Percentiles rank a stretch among this genome's conserved stretches.
These are phyloP conservation scores for Polyploca ridens DNA, from an alignment of 2,888 invertebrate species.

Conservation along the genomic window DNA sequence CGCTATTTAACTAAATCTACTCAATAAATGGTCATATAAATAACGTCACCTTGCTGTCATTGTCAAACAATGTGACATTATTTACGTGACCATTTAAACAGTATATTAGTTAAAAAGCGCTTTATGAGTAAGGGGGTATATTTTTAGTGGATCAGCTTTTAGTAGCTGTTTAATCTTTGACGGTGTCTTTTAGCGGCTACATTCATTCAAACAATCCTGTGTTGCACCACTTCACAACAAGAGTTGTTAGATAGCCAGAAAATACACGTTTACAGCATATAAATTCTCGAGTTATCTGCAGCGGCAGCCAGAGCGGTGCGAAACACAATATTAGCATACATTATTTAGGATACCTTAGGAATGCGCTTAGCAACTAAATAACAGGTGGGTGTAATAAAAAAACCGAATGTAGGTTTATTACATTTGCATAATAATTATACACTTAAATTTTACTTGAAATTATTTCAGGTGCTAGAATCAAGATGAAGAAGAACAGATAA, in stretches of 20 bases:
- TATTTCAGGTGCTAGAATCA: too few relatives aligned
- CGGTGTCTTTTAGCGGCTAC: conserved; percentile 27
- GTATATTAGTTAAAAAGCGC: too few relatives aligned
- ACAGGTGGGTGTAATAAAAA: neutral
- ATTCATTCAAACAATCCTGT: conserved; percentile 32
- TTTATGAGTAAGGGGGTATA: too few relatives aligned
- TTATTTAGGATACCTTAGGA: conserved; percentile 21
- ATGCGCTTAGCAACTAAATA: conserved; percentile 18
- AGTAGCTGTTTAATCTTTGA: conserved; percentile 12
- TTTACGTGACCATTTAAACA: too few relatives aligned
- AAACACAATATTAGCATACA: conserved; percentile 40
- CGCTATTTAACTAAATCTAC: too few relatives aligned
- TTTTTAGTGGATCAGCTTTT: too few relatives aligned
- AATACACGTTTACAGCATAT: conserved; percentile 46
- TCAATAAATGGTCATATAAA: too few relatives aligned
- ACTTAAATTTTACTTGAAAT: too few relatives aligned
- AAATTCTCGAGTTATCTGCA: conserved; percentile 39
- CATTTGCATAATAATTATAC: too few relatives aligned
- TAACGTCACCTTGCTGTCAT: too few relatives aligned
- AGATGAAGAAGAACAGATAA: too few relatives aligned
- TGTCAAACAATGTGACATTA: too few relatives aligned
- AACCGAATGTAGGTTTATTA: neutral
- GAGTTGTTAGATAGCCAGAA: conserved; percentile 26
- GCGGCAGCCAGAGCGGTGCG: conserved; percentile 21
- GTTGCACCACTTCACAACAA: conserved; percentile 31